Base-by-base conservation (phyloP, 2,888 invertebrate species). In the Diarsia dahlii region DNA sequence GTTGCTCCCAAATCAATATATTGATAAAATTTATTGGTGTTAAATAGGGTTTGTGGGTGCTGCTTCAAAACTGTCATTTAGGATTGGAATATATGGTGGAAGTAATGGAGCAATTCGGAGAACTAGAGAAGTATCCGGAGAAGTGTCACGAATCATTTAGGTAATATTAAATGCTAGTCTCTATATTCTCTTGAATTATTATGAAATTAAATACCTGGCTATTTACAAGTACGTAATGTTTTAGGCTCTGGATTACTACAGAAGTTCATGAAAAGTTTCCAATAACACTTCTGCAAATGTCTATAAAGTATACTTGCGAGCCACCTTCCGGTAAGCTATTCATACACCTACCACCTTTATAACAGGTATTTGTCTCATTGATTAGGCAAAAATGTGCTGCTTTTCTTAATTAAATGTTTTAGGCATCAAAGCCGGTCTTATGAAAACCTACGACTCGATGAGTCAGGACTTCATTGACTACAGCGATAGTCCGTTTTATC, bases 21-120 rank as follows among this genome's bases (percentile, higher is more conserved):
- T 76, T 39, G 2, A 68, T 62, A 8, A 23, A 28, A 65, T 70
- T 60, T 60, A 9, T 8, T 8, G 72, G 75, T 83, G 75, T 86
- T 64, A 39, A 39, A 39, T 72, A 98, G 97, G 98, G 99, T 8
- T 97, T 98, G 77, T 99, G 99, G 99, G 98, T 98, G 12, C 92
- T 99, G 62, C 95, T 98, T 60, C 99, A 99, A 97, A 99, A 99
- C 91, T 99, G 99, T 90, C 99, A 99, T 93, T 97, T 99, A 89
- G 98, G 99, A 1, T 95, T 99, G 74, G 98, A 98, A n/a, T 99
- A 99, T 88, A 98, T 99, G 98, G 94, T 96, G 10, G 99, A 99
- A 93, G 93, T 99, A 13, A 97, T 98, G 82, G 95, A 97, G 60
- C 97, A 97, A 73, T 96, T 98, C 81, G 87, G 95, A 15, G 98